Base-by-base conservation (phyloP, 2,113 vertebrate genomes). In the Nanorana parkeri region DNA sequence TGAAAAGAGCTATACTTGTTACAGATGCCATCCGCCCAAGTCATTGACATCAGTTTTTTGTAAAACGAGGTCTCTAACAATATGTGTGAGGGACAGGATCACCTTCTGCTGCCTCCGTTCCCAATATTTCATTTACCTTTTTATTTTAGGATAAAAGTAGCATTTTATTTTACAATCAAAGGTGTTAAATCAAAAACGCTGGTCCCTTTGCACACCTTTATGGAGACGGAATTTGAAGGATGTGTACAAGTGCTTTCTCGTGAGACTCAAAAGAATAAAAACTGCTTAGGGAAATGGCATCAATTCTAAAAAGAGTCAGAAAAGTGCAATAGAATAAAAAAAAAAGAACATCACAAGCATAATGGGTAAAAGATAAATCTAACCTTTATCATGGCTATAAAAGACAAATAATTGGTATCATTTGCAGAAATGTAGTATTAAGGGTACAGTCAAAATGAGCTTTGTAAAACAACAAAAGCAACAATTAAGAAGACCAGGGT, bases 151-250 rank as follows among this genome's bases (percentile, higher is more conserved):
- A 74, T 74, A 74, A 74, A 74, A 74, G 71, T 60, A 60, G 20
- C 71, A 60, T 32, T 74, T 74, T 29, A 74, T 60, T 74, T 74
- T 74, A 60, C 71, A 74, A 74, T 74, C 71, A 74, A 74, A 74
- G 71, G 54, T 74, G 71, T 36, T 74, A 74, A 74, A 74, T 74
- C 54, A 74, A 74, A 74, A 74, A 6, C 29, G 36, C 28, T 29
- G 29, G 71, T 74, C 71, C 71, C 71, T 74, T 58, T 74, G 71
- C 71, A 60, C 71, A 58, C 54, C 71, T 74, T 74, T 74, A 58
- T 21, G 23, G 28, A 74, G 56, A 26, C 19, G 64, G 32, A 77
- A 61, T 63, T 61, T 76, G 56, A 61, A 61, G 56, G 28, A 51
- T 77, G 58, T 61, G 58, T 52, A 63, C 74, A 47, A 64, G 36